phyloP scores from a whole-genome alignment of 2,797 vertebrate species.

The Hypotaenidia okinawae region DNA sequence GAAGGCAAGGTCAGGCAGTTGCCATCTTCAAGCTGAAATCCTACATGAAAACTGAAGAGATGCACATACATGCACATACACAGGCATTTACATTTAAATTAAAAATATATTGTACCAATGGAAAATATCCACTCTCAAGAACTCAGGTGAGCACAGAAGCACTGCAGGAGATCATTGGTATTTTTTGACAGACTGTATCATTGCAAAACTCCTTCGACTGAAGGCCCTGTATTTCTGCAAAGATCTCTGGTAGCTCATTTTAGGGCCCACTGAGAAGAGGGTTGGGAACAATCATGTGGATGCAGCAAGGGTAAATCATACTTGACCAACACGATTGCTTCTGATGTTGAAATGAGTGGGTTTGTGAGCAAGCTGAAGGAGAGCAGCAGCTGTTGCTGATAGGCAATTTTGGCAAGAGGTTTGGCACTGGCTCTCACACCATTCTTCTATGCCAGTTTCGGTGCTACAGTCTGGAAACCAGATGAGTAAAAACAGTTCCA shows the following conservation, averaged over 20 bases:
- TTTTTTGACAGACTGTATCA: neutral
- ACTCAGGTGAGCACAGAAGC: neutral
- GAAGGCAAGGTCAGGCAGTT: neutral
- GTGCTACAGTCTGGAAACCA: neutral
- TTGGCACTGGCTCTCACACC: neutral
- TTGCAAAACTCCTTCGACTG: neutral
- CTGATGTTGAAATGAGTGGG: neutral
- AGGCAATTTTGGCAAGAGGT: neutral
- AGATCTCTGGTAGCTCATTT: neutral
- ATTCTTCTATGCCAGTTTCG: neutral
- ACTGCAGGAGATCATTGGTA: neutral
- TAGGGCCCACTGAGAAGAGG: neutral
- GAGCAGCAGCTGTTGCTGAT: neutral
- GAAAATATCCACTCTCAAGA: neutral
- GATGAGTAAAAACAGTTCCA: neutral
- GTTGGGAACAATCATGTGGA: neutral
- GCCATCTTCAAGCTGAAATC: neutral
- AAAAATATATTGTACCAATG: neutral
- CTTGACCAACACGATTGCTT: neutral
- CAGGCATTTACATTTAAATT: neutral
- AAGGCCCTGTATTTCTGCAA: neutral
- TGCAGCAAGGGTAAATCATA: neutral
- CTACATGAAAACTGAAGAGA: neutral
- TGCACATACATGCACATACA: neutral
- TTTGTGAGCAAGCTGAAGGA: neutral